These are phyloP conservation scores for Xiphophorus couchianus DNA, from an alignment of 2,113 vertebrate genomes.

Conservation along the genomic window DNA sequence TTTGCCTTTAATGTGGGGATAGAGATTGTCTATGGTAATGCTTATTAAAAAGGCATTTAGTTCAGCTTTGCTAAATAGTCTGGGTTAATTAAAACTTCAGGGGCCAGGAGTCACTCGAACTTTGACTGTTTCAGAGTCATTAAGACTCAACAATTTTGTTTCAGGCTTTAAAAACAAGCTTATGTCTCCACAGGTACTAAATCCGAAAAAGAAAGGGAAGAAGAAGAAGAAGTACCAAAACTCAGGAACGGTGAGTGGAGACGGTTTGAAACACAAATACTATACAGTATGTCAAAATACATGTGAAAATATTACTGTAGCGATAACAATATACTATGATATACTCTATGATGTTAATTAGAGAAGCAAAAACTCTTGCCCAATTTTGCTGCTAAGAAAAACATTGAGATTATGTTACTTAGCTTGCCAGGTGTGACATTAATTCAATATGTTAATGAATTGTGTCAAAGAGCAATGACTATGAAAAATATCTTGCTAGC, in stretches of 20 bases:
- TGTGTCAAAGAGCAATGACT: too few relatives aligned
- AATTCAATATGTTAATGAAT: too few relatives aligned
- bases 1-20: not conserved
- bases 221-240: conserved; percentile 99
- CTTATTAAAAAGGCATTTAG: conserved; percentile 1
- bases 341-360: too few relatives aligned
- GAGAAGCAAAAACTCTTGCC: too few relatives aligned
- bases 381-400: too few relatives aligned
- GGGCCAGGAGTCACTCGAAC: not conserved
- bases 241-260: conserved; percentile 93
- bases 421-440: too few relatives aligned
- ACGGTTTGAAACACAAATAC: not conserved
- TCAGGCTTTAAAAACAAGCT: not conserved
- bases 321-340: too few relatives aligned
- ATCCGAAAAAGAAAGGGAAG: conserved; percentile 95
- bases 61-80: not conserved
- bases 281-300: not conserved
- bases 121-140: not conserved
- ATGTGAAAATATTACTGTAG: not conserved
- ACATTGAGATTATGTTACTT: too few relatives aligned
- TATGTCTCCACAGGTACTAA: conserved; percentile 87
- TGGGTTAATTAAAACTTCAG: not conserved
- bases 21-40: not conserved
- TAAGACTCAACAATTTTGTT: not conserved
- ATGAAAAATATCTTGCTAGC: too few relatives aligned